Conservation (phyloP, 2,888 invertebrate species). For the Oscheius onirici region DNA sequence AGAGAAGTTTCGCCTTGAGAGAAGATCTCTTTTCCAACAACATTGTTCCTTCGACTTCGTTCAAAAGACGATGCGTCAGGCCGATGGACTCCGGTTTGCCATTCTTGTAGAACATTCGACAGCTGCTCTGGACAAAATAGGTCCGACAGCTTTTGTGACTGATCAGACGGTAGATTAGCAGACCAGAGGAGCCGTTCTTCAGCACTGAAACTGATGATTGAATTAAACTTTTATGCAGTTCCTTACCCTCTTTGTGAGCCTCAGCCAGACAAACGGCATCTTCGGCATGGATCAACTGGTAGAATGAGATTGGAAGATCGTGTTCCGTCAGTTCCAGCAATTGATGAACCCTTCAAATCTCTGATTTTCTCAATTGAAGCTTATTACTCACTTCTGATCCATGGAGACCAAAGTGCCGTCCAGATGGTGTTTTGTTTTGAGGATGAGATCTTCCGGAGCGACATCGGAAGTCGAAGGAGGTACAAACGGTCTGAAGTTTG, state of each 20-base stretch:
- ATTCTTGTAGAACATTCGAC: constrained; percentile 96
- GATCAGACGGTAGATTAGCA: constrained; percentile 97
- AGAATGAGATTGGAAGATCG: constrained; percentile 73
- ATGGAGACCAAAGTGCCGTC: constrained; percentile 78
- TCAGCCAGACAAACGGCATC: constrained; percentile 96
- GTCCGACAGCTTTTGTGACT: constrained; percentile 78
- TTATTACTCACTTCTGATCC: constrained; percentile 55
- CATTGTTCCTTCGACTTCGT: constrained; percentile 98
- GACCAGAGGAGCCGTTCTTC: constrained; percentile 97
- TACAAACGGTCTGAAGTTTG: constrained; percentile 82
- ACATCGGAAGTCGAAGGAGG: constrained; percentile 95
- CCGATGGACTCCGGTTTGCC: constrained; percentile 99
- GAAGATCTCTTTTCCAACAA: constrained; percentile 90
- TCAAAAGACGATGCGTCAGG: constrained; percentile 92
- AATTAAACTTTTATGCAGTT: background rate
- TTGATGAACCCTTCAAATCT: constrained; percentile 48
- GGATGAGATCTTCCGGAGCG: constrained; percentile 98
- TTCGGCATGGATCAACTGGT: constrained; percentile 96
- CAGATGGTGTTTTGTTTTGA: constrained; percentile 98
- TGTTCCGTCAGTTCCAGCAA: constrained; percentile 65
- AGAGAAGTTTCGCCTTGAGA: constrained; percentile 67
- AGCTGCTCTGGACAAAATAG: constrained; percentile 98
- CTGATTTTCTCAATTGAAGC: background rate
- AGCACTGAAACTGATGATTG: constrained; percentile 79
- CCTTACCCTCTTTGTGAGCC: constrained; percentile 97